phyloP scores from a whole-genome alignment of 2,888 invertebrate genomes.

The Trachelus tabidus region DNA sequence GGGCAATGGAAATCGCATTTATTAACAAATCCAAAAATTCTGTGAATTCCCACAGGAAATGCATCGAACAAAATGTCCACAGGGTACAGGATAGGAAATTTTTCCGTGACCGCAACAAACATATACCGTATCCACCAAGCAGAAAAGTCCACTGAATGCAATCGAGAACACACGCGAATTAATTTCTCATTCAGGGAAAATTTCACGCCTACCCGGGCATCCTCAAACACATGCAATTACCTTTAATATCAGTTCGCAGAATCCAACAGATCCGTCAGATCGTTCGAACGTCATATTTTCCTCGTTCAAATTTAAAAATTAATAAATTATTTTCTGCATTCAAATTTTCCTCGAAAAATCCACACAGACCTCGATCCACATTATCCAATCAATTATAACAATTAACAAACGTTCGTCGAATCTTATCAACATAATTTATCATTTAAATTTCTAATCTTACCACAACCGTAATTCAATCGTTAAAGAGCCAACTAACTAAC shows the following conservation, averaged over 20 bases:
- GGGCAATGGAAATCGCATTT: background rate
- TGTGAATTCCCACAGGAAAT: background rate
- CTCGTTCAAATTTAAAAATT: background rate
- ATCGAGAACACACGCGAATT: background rate
- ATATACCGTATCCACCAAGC: background rate
- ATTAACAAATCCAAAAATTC: background rate
- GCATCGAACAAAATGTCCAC: background rate
- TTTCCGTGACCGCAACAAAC: background rate
- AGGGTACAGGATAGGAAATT: background rate
- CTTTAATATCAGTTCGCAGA: background rate
- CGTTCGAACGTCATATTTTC: background rate
- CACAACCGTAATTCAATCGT: background rate
- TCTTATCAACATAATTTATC: background rate
- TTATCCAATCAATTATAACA: background rate
- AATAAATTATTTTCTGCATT: background rate
- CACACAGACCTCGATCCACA: too few species aligned
- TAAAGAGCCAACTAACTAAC: background rate
- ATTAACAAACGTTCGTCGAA: background rate
- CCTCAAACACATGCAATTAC: background rate
- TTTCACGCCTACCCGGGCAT: background rate
- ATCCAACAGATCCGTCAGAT: background rate
- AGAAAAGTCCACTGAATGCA: background rate
- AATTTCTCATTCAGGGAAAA: background rate
- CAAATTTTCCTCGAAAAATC: background rate
- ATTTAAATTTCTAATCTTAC: background rate